Evolutionary conservation across 2,113 vertebrate species (phyloP), one percentile per base, ranked within the genome.

Genomic region (Procavia capensis): DNA sequence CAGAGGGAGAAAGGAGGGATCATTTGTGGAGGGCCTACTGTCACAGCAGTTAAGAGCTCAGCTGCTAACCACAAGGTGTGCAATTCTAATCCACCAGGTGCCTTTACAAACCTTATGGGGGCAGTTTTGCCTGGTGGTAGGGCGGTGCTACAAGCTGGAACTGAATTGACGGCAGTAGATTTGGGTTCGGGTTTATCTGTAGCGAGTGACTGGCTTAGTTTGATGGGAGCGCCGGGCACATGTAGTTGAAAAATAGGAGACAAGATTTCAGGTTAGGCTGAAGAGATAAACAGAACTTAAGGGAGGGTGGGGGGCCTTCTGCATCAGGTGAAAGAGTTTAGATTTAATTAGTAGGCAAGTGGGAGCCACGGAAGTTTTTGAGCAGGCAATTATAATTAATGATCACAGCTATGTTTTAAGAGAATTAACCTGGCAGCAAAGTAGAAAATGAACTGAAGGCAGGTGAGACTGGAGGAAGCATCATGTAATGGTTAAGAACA

Each of bases 371-470:
- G 66, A 82, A 75, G 20, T 70, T 96, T 96, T 94, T 84, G 57
- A 63, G 11, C 17, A 90, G 75, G 39, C 43, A 78, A 68, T 13
- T 36, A 31, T 91, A 66, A 95, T 78, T 41, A 86, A 83, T 93
- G 17, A 92, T 75, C 68, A 90, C 39, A 78, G 61, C 36, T 64
- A 24, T 91, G 70, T 90, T 96, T 94, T 79, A 92, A 81, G 54
- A 90, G 16, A 89, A 94, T 87, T 82, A 89, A 92, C 66, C 36
- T 91, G 83, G 70, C 84, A 85, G 64, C 75, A 94, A 93, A 85
- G 27, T 79, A 85, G 29, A 94, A 93, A 93, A 93, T 84, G 47
- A 64, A 93, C 50, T 57, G 27, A 81, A 88, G 54, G 61, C 83
- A 74, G 36, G 83, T 78, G 50, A 76, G 39, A 50, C 20, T 59